These are phyloP conservation scores for Sterrhoptilus dennistouni DNA, from an alignment of 2,113 vertebrate species.

Conservation along the genomic window DNA sequence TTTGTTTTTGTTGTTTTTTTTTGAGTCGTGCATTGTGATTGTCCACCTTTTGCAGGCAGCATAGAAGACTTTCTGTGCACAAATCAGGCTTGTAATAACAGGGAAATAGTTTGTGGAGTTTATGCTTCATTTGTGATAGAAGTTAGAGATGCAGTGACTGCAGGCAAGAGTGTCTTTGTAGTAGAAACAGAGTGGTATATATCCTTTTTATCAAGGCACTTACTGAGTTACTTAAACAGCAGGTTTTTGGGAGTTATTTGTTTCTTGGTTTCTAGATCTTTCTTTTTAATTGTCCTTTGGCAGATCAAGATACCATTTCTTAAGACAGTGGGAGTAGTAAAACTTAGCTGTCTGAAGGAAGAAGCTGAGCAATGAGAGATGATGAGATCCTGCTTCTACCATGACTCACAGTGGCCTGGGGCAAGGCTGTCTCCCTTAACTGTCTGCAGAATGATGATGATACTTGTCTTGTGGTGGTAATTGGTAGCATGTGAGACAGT, in stretches of 20 bases:
- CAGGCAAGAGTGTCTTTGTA: neutral
- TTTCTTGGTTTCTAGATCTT: neutral
- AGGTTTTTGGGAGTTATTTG: neutral
- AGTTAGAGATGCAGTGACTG: neutral
- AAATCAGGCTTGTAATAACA: neutral
- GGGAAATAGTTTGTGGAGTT: neutral
- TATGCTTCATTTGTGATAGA: neutral
- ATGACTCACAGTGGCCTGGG: slow-evolving; percentile 24
- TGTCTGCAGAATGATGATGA: slow-evolving; percentile 16
- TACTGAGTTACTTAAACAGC: neutral
- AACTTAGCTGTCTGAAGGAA: neutral
- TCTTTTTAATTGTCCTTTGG: neutral
- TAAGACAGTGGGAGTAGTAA: neutral
- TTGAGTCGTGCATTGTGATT: neutral
- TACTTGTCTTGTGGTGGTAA: slow-evolving; percentile 17
- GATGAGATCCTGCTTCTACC: neutral
- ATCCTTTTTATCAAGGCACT: neutral
- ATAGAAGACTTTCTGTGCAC: neutral
- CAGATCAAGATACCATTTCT: neutral
- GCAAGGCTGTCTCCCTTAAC: slow-evolving; percentile 32
- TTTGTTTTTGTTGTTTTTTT: neutral
- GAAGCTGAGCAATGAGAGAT: neutral
- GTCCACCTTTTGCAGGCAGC: neutral
- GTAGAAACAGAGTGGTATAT: neutral
- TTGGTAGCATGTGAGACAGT: slow-evolving; percentile 30